Conservation (phyloP, 2,888 invertebrate species). For the Tetragonisca angustula region DNA sequence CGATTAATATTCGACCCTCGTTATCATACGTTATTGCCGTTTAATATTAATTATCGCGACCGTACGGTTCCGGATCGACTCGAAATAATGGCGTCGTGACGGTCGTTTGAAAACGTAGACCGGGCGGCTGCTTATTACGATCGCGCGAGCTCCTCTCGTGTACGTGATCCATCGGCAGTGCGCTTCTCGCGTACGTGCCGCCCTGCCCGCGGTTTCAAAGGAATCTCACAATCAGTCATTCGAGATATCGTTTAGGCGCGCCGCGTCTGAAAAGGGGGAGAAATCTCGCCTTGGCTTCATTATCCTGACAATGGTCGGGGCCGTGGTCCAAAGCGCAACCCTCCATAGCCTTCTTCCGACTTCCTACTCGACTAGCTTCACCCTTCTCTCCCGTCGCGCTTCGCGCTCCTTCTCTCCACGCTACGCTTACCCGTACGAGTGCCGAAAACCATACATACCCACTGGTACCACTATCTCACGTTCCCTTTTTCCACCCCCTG, state of each 20-base stretch:
- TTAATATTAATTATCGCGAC: conserved; percentile 40
- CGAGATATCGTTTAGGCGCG: conserved; percentile 67
- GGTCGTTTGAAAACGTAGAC: not conserved
- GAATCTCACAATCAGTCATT: conserved; percentile 67
- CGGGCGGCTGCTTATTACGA: not conserved
- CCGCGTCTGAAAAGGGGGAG: conserved; percentile 71
- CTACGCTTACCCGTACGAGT: conserved; percentile 37
- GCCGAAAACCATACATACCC: conserved; percentile 56
- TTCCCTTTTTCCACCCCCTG: conserved; percentile 1
- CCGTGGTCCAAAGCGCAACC: conserved; percentile 66
- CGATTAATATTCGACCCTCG: conserved; percentile 42
- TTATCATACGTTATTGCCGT: conserved; percentile 34
- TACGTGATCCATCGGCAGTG: not conserved
- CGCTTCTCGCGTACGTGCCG: conserved; percentile 17
- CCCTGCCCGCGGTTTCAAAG: conserved; percentile 33
- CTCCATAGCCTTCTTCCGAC: conserved; percentile 46
- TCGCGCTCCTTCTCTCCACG: not conserved
- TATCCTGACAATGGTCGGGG: conserved; percentile 75
- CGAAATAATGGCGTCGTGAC: not conserved
- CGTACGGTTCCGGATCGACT: not conserved
- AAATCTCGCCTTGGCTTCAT: conserved; percentile 79
- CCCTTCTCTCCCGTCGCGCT: not conserved
- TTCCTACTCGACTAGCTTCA: not conserved
- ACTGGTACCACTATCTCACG: conserved; percentile 29
- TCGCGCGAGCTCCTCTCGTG: not conserved